Percentiles rank a stretch among this genome's conserved stretches.
phyloP scores from a whole-genome alignment of 2,888 invertebrate species.

The Metopia argyrocephala region DNA sequence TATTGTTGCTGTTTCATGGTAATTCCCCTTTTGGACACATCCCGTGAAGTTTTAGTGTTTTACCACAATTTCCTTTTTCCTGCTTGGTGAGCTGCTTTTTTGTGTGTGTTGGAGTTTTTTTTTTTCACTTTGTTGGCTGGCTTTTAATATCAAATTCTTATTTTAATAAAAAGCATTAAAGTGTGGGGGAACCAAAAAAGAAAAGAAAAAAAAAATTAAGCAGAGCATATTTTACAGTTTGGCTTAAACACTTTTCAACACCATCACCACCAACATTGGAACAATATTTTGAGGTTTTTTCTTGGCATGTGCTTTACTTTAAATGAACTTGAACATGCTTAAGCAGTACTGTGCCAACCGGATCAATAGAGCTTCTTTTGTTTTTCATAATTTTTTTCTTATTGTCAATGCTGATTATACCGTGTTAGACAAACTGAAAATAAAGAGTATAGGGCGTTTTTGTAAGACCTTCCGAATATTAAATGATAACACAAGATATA shows the following conservation, averaged over 20 bases:
- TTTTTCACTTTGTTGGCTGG: conserved; percentile 17
- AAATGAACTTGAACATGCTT: conserved; percentile 9
- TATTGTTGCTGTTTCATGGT: conserved; percentile 29
- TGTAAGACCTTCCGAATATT: no score
- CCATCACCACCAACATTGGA: not conserved
- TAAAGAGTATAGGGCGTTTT: no score
- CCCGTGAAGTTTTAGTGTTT: conserved; percentile 62
- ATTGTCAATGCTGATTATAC: conserved; percentile 55
- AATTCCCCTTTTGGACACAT: conserved; percentile 43
- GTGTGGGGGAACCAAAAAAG: not conserved
- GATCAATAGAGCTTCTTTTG: not conserved
- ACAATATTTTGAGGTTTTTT: conserved; percentile 56
- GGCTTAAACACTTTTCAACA: conserved; percentile 38
- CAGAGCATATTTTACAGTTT: not conserved
- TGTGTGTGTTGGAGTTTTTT: conserved; percentile 1
- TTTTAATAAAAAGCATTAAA: conserved; percentile 24
- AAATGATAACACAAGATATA: no score
- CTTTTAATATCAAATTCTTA: conserved; percentile 38
- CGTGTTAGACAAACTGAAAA: no score
- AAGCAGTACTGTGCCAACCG: conserved; percentile 8
- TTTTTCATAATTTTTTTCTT: conserved; percentile 51
- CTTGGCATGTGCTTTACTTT: conserved; percentile 53
- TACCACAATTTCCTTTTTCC: conserved; percentile 64
- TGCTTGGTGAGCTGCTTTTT: conserved; percentile 41
- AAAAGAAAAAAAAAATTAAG: not conserved